Conservation (phyloP, 2,888 invertebrate species). For the Drosophila limbata region DNA sequence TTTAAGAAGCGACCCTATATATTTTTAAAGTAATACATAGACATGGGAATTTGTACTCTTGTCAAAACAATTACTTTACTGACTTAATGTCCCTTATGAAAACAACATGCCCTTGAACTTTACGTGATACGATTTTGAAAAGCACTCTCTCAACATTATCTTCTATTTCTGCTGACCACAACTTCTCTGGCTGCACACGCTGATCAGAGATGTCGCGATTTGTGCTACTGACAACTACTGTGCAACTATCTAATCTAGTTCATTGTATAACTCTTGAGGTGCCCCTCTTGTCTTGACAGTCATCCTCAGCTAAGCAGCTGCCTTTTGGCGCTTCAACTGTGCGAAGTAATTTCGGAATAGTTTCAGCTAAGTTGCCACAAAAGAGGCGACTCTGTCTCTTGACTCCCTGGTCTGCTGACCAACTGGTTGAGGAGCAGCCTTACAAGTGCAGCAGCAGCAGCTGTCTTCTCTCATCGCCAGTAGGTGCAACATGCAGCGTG, state of each 20-base stretch:
- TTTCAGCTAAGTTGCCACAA: conserved; percentile 31
- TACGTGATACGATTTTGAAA: too few relatives aligned
- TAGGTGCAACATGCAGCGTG: conserved; percentile 31
- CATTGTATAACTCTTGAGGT: conserved; percentile 17
- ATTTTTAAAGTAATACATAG: too few relatives aligned
- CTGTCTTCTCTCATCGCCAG: conserved; percentile 56
- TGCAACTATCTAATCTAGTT: conserved; percentile 16
- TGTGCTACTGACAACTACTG: neutral
- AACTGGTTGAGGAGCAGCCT: conserved; percentile 57
- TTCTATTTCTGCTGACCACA: neutral
- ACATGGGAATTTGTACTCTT: too few relatives aligned
- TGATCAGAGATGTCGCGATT: neutral
- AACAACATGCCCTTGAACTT: too few relatives aligned
- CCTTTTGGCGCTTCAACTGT: conserved; percentile 11
- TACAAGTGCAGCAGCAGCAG: conserved; percentile 74
- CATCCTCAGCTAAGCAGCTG: conserved; percentile 26
- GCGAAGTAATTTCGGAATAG: conserved; percentile 51
- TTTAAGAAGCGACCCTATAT: too few relatives aligned
- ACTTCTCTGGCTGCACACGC: conserved; percentile 13
- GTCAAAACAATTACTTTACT: too few relatives aligned
- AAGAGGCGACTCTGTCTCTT: neutral
- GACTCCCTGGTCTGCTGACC: conserved; percentile 18
- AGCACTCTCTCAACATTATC: neutral
- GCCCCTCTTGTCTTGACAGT: conserved; percentile 17
- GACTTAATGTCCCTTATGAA: too few relatives aligned